Evolutionary conservation across 2,113 vertebrate species (phyloP).

Genomic region (Gasterosteus nipponicus): DNA sequence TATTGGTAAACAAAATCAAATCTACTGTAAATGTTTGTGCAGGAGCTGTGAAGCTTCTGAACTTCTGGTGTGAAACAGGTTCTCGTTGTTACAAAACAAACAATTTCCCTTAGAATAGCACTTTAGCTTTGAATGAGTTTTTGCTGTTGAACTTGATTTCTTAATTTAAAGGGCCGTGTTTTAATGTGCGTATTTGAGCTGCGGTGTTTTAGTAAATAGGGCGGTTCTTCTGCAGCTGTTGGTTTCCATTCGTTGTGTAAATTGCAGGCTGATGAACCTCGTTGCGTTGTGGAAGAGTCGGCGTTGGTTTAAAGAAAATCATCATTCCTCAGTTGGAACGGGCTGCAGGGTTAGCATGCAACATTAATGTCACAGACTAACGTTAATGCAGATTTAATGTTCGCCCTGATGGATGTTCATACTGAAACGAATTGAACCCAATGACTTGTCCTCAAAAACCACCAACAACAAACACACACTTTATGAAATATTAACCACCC

Average conservation of each 20-base stretch:
- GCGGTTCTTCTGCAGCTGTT: not conserved
- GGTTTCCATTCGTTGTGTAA: not conserved
- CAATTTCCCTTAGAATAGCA: not conserved
- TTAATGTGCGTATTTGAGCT: not conserved
- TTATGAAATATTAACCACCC: not conserved
- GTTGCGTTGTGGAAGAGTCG: not conserved
- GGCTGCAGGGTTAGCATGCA: not conserved
- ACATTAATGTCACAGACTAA: not conserved
- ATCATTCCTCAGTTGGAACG: not conserved
- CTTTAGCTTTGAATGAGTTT: not conserved
- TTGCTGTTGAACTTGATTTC: not conserved
- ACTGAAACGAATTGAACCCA: not conserved
- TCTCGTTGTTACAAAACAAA: not conserved
- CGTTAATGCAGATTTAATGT: not conserved
- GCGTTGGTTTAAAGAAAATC: not conserved
- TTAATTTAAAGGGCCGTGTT: not conserved
- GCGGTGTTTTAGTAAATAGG: not conserved
- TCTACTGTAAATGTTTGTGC: constrained; percentile 14
- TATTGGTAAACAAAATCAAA: not conserved
- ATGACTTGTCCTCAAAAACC: not conserved
- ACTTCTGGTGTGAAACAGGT: not conserved
- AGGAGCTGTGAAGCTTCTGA: not conserved
- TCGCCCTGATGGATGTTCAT: not conserved
- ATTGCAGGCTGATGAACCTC: not conserved
- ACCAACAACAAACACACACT: not conserved